phyloP scores from a whole-genome alignment of 2,888 invertebrate species.

The Tachystola acroxantha region DNA sequence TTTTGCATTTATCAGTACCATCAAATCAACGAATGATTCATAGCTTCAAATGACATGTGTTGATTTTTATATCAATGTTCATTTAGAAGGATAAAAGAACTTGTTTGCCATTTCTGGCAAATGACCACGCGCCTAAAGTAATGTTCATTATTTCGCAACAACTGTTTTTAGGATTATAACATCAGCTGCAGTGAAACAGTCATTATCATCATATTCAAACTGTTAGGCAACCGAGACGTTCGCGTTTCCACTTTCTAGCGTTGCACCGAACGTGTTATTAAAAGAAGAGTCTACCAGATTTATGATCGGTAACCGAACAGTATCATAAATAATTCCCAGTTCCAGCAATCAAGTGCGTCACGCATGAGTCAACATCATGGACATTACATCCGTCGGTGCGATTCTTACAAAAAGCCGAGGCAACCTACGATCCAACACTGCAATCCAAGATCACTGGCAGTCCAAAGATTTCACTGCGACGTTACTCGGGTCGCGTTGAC shows the following conservation, averaged over 20 bases:
- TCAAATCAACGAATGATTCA: background rate
- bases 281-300: background rate
- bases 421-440: slow-evolving; percentile 70
- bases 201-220: background rate
- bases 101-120: no score
- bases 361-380: slow-evolving; percentile 74
- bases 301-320: slow-evolving; percentile 12
- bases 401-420: slow-evolving; percentile 61
- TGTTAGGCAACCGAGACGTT: no score
- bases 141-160: no score
- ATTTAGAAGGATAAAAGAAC: no score
- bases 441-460: slow-evolving; percentile 70
- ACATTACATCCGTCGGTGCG: slow-evolving; percentile 63
- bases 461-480: slow-evolving; percentile 63
- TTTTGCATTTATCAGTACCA: background rate
- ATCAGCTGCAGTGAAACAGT: no score
- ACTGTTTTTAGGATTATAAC: no score
- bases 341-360: slow-evolving; percentile 73
- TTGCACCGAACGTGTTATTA: background rate
- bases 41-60: no score
- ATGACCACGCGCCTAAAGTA: no score
- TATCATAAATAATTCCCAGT: slow-evolving; percentile 55
- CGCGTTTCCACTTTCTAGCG: background rate
- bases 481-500: slow-evolving; percentile 56
- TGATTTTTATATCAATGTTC: no score